These are phyloP conservation scores for Muscicapa adusta DNA, from an alignment of 2,113 vertebrate genomes.

Conservation along the genomic window DNA sequence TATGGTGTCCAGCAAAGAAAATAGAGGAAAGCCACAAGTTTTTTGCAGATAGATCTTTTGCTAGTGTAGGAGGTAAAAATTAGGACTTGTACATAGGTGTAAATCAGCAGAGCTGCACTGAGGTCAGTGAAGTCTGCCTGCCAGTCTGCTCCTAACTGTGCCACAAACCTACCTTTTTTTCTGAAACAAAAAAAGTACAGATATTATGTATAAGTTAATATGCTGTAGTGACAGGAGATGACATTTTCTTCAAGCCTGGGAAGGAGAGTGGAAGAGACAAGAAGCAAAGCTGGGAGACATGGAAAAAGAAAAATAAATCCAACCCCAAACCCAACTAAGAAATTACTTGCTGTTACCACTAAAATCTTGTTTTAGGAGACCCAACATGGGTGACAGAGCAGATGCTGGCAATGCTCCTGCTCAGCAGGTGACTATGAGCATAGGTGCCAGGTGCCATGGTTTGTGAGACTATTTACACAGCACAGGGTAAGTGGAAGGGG, in stretches of 20 bases:
- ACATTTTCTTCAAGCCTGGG: background rate
- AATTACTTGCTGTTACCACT: background rate
- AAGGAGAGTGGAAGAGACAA: background rate
- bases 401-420: background rate
- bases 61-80: background rate
- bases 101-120: background rate
- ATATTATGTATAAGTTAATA: background rate
- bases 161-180: background rate
- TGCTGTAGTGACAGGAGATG: background rate
- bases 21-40: background rate
- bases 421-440: background rate
- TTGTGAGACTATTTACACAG: background rate
- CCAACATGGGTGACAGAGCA: background rate
- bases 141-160: background rate
- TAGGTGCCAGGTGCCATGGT: background rate
- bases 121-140: background rate
- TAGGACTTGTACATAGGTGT: background rate
- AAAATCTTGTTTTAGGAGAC: background rate
- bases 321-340: background rate
- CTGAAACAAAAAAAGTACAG: background rate
- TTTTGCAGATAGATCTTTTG: background rate
- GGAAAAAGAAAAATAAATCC: background rate
- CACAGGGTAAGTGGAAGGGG: background rate
- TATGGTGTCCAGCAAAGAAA: background rate
- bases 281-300: background rate